Evolutionary conservation across 2,797 vertebrate genomes (phyloP).

Genomic region (Miichthys miiuy): DNA sequence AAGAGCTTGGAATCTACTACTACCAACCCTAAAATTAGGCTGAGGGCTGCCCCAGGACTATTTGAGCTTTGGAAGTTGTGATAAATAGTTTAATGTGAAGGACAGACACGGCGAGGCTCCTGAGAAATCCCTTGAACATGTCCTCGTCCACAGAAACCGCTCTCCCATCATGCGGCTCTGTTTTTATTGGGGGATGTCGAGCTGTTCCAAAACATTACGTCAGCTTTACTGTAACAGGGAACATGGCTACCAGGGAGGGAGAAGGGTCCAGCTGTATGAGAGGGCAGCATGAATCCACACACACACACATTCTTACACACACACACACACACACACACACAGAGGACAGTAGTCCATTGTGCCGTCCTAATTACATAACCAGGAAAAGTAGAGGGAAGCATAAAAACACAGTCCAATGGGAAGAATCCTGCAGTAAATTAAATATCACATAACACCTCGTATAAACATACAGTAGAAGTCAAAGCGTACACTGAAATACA

Average conservation of each 20-base stretch:
- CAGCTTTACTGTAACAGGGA: constrained; percentile 83
- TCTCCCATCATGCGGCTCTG: constrained; percentile 61
- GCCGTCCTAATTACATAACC: constrained; percentile 79
- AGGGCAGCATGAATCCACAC: constrained; percentile 41
- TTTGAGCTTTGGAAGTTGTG: constrained; percentile 62
- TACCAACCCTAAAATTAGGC: constrained; percentile 81
- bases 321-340: constrained; percentile 15
- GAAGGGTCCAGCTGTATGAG: constrained; percentile 67
- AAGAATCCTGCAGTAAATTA: constrained; percentile 75
- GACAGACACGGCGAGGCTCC: constrained; percentile 68
- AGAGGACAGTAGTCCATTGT: constrained; percentile 81
- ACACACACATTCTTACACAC: constrained; percentile 19
- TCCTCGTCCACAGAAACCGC: constrained; percentile 71
- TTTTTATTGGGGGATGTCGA: constrained; percentile 73
- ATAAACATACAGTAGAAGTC: constrained; percentile 64
- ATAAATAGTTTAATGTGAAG: constrained; percentile 80
- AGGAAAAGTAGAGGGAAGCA: constrained; percentile 72
- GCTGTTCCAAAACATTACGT: constrained; percentile 83
- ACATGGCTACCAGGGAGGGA: constrained; percentile 71
- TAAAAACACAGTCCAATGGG: constrained; percentile 70
- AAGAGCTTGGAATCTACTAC: constrained; percentile 83
- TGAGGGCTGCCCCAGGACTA: constrained; percentile 73
- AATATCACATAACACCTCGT: constrained; percentile 72
- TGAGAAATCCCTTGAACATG: constrained; percentile 74
- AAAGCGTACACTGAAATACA: constrained; percentile 50